phyloP scores from a whole-genome alignment of 2,888 invertebrate species.

The Drosophila nr. fundita region DNA sequence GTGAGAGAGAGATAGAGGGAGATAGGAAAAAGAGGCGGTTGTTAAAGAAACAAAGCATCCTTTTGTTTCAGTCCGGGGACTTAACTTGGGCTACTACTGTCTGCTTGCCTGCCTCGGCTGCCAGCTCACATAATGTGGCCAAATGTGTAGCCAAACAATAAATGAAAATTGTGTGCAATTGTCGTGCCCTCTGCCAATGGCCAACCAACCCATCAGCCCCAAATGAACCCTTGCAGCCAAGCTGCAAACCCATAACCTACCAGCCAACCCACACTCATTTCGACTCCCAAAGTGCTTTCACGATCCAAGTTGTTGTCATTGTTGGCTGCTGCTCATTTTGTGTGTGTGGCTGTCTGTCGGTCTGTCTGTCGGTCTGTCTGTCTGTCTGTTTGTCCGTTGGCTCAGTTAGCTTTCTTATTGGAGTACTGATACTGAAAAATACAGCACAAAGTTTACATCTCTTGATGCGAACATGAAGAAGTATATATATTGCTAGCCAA shows the following conservation, averaged over 20 bases:
- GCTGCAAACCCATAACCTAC: neutral
- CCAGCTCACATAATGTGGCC: conserved; percentile 70
- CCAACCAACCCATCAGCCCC: conserved; percentile 8
- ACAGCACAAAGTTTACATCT: neutral
- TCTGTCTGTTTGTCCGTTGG: neutral
- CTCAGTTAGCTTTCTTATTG: conserved; percentile 19
- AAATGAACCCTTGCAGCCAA: neutral
- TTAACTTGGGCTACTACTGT: conserved; percentile 11
- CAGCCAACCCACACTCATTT: conserved; percentile 3
- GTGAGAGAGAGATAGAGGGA: neutral
- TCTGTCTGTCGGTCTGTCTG: neutral
- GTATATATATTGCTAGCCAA: neutral
- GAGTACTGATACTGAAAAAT: neutral
- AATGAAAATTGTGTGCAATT: conserved; percentile 80
- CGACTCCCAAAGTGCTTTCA: conserved; percentile 36
- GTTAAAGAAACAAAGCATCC: conserved; percentile 22
- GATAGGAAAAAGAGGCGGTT: neutral
- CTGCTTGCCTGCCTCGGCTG: conserved; percentile 4
- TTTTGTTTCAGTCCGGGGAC: conserved; percentile 52
- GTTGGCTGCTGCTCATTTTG: conserved; percentile 47
- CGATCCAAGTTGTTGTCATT: conserved; percentile 44
- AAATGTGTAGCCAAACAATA: conserved; percentile 78
- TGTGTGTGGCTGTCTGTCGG: conserved; percentile 21
- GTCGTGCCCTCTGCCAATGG: conserved; percentile 57
- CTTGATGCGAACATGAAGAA: neutral